Evolutionary conservation across 1,140 invertebrate species (phyloP), one percentile per base, ranked within the genome.

Genomic region (Gryon sp.): DNA sequence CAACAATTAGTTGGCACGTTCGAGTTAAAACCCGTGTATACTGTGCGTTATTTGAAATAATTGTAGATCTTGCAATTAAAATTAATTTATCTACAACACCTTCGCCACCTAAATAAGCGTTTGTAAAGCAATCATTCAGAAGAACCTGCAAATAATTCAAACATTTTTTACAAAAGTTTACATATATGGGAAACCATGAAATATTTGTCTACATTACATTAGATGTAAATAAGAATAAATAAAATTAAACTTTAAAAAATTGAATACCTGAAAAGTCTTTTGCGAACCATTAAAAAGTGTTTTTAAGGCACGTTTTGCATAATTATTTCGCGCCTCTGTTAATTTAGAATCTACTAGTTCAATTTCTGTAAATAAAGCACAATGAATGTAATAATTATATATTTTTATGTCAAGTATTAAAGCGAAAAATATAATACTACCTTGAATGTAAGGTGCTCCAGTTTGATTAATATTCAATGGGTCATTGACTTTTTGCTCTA

Each of bases 21-120:
- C 87, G 76, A 20, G 82, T 88, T 3, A 85, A 82, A 45, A 88
- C 84, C 48, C 87, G 70, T 2, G 88, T 89, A 38, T 88, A 88
- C 43, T 89, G 88, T 28, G 87, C 86, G 66, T 88, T 89, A 66
- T 87, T 88, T 8, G 84, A 87, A 78, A 89, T 88, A 2, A 88
- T 83, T 68, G 86, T 85, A 18, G 85, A 85, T 18, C 87, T 83
- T 18, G 86, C 84, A 40, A 87, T 88, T 0, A 83, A 85, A 62
- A 88, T 87, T 60, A 89, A 83, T 79, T 85, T 88, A 43, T 89
- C 86, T 43, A 89, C 76, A 2, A 88, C 82, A 36, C 88, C 88
- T 77, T 86, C 85, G 0, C 86, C 85, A 3, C 85, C 83, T 30
- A 88, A 72, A 66, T 83, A 73, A 50, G 77, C 62, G 75, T 89